Percentiles rank a stretch among this genome's conserved stretches.
Evolutionary conservation across 1,140 invertebrate genomes (phyloP).

Genomic region (Apis dorsata): DNA sequence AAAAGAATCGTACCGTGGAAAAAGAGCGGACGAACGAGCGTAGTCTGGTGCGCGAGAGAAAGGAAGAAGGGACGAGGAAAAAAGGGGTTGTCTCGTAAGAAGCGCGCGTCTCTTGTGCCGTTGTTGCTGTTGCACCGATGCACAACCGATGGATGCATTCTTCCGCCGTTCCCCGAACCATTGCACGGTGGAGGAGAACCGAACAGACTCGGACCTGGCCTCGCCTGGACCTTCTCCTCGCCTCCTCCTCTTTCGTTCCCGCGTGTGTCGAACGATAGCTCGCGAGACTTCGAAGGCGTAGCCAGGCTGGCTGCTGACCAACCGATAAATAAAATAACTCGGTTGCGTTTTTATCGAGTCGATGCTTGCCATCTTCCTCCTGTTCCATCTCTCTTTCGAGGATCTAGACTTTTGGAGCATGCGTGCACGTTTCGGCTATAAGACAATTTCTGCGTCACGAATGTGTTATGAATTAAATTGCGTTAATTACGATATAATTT

Average conservation of each 20-base stretch:
- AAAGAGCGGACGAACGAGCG: not conserved
- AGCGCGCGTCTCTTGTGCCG: conserved; percentile 56
- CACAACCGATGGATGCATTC: conserved; percentile 56
- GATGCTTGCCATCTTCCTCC: not conserved
- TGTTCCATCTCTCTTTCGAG: not conserved
- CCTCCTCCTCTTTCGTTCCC: conserved; percentile 7
- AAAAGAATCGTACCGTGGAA: not conserved
- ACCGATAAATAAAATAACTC: conserved; percentile 76
- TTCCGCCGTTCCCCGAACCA: conserved; percentile 49
- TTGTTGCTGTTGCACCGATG: conserved; percentile 38
- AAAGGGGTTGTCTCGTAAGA: conserved; percentile 68
- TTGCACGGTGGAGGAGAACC: conserved; percentile 35
- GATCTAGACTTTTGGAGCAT: not conserved
- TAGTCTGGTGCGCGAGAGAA: not conserved
- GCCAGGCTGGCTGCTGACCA: conserved; percentile 64
- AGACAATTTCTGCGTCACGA: too few species aligned
- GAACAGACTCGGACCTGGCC: conserved; percentile 35
- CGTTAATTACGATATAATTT: too few species aligned
- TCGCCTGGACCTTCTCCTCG: conserved; percentile 31
- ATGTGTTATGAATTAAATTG: too few species aligned
- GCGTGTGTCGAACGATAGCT: conserved; percentile 9
- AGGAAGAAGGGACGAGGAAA: conserved; percentile 33
- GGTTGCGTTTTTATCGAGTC: conserved; percentile 66
- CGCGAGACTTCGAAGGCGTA: conserved; percentile 34
- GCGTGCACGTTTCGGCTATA: too few species aligned